Evolutionary conservation across 2,888 invertebrate genomes (phyloP).

Genomic region (Tetrapedia diversipes): DNA sequence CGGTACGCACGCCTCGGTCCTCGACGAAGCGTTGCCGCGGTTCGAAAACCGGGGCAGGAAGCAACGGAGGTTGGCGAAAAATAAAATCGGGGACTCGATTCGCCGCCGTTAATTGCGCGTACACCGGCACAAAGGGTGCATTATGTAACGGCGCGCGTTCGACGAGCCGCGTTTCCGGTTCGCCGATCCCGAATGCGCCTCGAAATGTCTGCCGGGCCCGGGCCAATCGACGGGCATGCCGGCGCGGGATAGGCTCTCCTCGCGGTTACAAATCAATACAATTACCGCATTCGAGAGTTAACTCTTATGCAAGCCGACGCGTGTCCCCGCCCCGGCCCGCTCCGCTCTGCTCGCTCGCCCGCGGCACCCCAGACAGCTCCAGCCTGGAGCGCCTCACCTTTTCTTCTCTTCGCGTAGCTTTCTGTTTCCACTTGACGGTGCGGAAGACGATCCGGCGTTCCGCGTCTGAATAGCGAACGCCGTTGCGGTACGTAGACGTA

Average conservation of each 20-base stretch:
- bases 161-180: constrained; percentile 26
- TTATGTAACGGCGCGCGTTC: constrained; percentile 19
- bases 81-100: not conserved
- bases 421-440: constrained; percentile 64
- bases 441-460: constrained; percentile 62
- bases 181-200: constrained; percentile 40
- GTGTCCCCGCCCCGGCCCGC: constrained; percentile 40
- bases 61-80: not conserved
- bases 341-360: constrained; percentile 21
- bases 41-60: too few relatives aligned
- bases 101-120: constrained; percentile 17
- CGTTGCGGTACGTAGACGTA: constrained; percentile 46
- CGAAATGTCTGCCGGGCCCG: constrained; percentile 24
- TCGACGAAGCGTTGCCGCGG: too few relatives aligned
- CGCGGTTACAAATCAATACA: constrained; percentile 55
- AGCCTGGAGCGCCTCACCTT: constrained; percentile 36
- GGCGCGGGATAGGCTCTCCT: constrained; percentile 25
- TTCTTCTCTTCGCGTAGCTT: constrained; percentile 55
- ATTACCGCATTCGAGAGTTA: constrained; percentile 58
- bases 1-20: too few relatives aligned
- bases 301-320: constrained; percentile 52
- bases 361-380: constrained; percentile 10
- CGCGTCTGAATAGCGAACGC: constrained; percentile 60
- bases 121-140: not conserved
- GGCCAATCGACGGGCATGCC: constrained; percentile 10